Base-by-base conservation (phyloP, 2,888 invertebrate genomes). In the Epiblema foenella region DNA sequence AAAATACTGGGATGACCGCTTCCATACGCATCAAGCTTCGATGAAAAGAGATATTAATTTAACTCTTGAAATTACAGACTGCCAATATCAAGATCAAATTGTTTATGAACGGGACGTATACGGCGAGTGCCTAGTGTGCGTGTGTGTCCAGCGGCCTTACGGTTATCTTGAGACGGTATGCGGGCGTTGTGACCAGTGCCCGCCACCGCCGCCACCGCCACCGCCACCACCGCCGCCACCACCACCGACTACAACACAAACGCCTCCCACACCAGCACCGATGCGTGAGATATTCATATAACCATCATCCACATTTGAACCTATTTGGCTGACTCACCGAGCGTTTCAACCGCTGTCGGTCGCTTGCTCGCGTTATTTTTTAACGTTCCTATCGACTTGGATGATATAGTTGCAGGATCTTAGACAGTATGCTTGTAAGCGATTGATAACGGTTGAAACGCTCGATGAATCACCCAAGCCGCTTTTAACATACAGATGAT, bases 111-210 rank as follows among this genome's bases (percentile, higher is more conserved):
- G 83, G 85, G 78, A 84, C 0, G 46, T 75, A 0, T 72, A 68
- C 2, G 74, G 77, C 15, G 76, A 85, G 2, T 92, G 91, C 73
- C 68, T 88, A 24, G 80, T 91, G 2, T 92, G 91, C 76, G 82
- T 85, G 0, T 92, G 91, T 69, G 74, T 86, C 9, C 37, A n/a
- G 20, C 78, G 76, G n/a, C 77, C 82, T 0, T 71, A 76, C 18
- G 83, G 82, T 0, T n/a, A 68, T 12, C 73, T 91, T 15, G 76
- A 74, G 46, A 82, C 89, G 0, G 79, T 86, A 0, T 91, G 91
- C 72, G 87, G 84, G 1, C 83, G 78, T 69, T 90, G 89, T 75
- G 77, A 77, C 42, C 82, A 80, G 1, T 89, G 89, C 37, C 8
- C 2, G 17, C 10, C n/a, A n/a, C 8, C 24, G 12, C 17, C 17